Evolutionary conservation across 1,140 invertebrate genomes (phyloP).

Genomic region (Macrostomum lignano): DNA sequence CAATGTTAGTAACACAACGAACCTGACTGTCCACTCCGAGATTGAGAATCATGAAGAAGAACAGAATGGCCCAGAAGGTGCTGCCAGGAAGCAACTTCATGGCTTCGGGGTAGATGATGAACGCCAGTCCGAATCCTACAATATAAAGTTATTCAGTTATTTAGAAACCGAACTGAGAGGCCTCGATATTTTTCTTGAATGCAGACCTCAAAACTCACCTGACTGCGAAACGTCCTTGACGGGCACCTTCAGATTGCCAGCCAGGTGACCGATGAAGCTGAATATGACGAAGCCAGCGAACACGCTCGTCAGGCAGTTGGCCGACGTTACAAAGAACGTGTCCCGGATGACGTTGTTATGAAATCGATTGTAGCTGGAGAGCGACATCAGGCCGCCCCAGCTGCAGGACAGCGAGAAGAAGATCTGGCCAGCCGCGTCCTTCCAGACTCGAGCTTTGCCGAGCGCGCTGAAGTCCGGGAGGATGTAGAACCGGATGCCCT

Average conservation of each 20-base stretch:
- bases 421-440: slow-evolving; percentile 49
- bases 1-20: neutral
- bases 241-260: too few relatives aligned
- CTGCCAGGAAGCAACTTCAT: slow-evolving; percentile 45
- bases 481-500: slow-evolving; percentile 4
- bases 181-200: too few relatives aligned
- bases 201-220: too few relatives aligned
- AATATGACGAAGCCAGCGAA: slow-evolving; percentile 75
- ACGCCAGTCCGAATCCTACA: slow-evolving; percentile 46
- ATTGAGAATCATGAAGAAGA: slow-evolving; percentile 35
- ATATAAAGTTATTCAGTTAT: neutral
- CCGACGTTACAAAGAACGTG: slow-evolving; percentile 56
- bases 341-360: slow-evolving; percentile 50
- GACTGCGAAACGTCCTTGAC: too few relatives aligned
- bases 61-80: slow-evolving; percentile 48
- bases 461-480: neutral
- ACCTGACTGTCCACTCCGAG: slow-evolving; percentile 14
- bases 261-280: slow-evolving; percentile 85
- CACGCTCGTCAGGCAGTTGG: slow-evolving; percentile 34
- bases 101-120: slow-evolving; percentile 54
- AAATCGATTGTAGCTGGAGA: slow-evolving; percentile 51
- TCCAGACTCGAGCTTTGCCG: slow-evolving; percentile 37
- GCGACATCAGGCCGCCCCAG: slow-evolving; percentile 39
- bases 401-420: slow-evolving; percentile 50
- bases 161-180: slow-evolving; percentile 28